Evolutionary conservation across 37 sponge, comb jelly and placozoan genomes (phyloP).

Genomic region (Diacarnus erythraeanus): DNA sequence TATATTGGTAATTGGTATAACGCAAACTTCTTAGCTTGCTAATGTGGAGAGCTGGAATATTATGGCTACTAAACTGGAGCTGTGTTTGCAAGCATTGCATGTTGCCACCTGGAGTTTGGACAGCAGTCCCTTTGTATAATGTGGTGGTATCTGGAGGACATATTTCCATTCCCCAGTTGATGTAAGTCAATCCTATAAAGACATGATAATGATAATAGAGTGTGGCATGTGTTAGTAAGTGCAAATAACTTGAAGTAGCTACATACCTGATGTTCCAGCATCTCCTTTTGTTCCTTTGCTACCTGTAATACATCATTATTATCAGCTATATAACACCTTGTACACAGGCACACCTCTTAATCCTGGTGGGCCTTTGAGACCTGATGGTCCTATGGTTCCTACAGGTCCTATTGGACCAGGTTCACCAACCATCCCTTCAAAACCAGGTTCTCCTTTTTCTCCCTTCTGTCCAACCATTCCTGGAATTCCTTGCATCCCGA

Average conservation of each 20-base stretch:
- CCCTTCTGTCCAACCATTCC: not conserved
- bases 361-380: not conserved
- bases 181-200: conserved; percentile 4
- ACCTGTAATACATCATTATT: not conserved
- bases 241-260: no score
- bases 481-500: not conserved
- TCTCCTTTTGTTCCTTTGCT: not conserved
- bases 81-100: not conserved
- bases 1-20: not conserved
- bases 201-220: not conserved
- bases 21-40: not conserved
- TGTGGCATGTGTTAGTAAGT: not conserved
- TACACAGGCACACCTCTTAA: not conserved
- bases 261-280: not conserved
- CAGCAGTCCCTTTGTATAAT: not conserved
- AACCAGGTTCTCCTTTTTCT: not conserved
- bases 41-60: not conserved
- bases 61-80: not conserved
- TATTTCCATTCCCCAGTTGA: not conserved
- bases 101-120: not conserved
- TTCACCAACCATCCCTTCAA: not conserved
- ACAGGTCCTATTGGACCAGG: not conserved
- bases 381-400: not conserved
- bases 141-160: not conserved
- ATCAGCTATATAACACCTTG: no score